phyloP scores from a whole-genome alignment of 2,797 vertebrate genomes.

The Botia almorhae region DNA sequence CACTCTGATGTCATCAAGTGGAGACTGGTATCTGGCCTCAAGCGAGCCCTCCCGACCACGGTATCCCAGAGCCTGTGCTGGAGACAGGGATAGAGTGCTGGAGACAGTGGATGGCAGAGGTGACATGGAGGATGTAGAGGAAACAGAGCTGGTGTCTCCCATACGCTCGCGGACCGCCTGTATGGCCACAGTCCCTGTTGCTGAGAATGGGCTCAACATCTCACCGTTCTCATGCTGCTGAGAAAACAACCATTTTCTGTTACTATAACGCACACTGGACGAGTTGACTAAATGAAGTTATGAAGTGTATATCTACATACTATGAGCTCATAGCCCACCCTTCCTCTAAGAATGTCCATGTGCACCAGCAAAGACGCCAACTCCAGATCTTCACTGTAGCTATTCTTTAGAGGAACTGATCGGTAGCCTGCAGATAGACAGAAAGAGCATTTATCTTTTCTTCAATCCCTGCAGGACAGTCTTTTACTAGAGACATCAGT shows the following conservation, averaged over 20 bases:
- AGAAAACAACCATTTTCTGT: not conserved
- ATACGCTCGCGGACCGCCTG: slow-evolving; percentile 82
- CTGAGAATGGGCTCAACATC: slow-evolving; percentile 78
- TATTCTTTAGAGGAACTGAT: slow-evolving; percentile 96
- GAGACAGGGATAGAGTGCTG: slow-evolving; percentile 33
- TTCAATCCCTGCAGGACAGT: not conserved
- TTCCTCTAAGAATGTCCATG: slow-evolving; percentile 85
- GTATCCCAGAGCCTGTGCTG: slow-evolving; percentile 81
- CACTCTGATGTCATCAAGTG: slow-evolving; percentile 89
- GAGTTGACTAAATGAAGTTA: too few relatives aligned
- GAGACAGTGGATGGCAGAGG: slow-evolving; percentile 67
- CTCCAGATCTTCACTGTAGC: slow-evolving; percentile 96
- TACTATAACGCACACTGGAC: not conserved
- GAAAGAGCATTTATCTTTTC: not conserved
- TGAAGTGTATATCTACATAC: slow-evolving; percentile 11
- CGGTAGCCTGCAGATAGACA: slow-evolving; percentile 83
- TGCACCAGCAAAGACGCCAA: slow-evolving; percentile 92
- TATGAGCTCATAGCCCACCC: slow-evolving; percentile 73
- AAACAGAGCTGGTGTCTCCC: slow-evolving; percentile 75
- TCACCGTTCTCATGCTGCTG: slow-evolving; percentile 90
- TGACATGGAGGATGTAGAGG: slow-evolving; percentile 67
- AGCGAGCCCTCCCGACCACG: slow-evolving; percentile 88
- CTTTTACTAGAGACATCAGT: not conserved
- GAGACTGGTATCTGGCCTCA: slow-evolving; percentile 90
- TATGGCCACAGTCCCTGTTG: slow-evolving; percentile 62